Evolutionary conservation across 2,113 vertebrate genomes (phyloP).

Genomic region (Ceyx margarethae): DNA sequence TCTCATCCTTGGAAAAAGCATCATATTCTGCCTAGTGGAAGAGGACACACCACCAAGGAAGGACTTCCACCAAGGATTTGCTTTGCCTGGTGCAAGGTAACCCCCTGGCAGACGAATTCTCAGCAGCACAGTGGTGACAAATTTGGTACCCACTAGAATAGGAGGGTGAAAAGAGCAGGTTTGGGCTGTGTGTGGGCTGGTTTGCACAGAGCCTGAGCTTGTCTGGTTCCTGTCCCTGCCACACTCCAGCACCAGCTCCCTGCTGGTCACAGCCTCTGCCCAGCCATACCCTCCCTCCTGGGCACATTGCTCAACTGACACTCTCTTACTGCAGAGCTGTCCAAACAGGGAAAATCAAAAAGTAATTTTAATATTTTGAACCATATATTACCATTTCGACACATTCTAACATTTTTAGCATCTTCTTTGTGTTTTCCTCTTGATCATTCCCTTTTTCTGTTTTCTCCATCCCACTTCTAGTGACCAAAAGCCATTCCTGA

Average conservation of each 20-base stretch:
- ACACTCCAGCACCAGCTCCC: not conserved
- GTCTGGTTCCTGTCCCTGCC: not conserved
- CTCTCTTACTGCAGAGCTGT: not conserved
- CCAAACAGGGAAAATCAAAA: not conserved
- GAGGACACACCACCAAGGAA: not conserved
- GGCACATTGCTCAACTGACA: not conserved
- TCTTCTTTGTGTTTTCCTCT: not conserved
- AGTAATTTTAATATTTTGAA: not conserved
- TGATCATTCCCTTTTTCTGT: not conserved
- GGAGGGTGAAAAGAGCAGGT: not conserved
- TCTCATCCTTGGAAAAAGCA: not conserved
- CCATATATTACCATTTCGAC: not conserved
- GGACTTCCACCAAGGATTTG: not conserved
- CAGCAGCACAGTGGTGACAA: not conserved
- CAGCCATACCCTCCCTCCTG: not conserved
- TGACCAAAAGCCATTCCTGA: not conserved
- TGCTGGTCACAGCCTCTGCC: not conserved
- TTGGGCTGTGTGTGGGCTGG: not conserved
- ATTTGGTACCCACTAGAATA: not conserved
- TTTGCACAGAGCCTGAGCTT: not conserved
- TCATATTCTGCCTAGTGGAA: not conserved
- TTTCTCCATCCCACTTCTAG: not conserved
- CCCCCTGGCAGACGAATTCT: not conserved
- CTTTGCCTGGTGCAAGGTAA: not conserved
- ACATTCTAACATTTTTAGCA: not conserved